Conservation (phyloP, 2,888 invertebrate species). For the Phanerotoma sp. region DNA sequence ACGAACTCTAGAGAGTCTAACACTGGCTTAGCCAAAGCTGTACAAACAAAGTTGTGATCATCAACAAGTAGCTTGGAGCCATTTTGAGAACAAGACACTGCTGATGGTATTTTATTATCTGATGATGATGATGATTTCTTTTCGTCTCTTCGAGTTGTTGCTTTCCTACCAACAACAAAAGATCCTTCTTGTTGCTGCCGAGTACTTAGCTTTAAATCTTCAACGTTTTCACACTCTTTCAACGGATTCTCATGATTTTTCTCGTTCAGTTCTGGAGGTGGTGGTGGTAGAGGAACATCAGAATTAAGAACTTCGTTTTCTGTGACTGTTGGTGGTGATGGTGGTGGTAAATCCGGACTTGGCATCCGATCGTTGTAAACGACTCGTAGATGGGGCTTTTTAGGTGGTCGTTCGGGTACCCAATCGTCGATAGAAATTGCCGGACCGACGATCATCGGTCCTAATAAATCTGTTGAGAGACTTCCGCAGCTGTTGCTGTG, state of each 20-base stretch:
- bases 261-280: constrained; percentile 62
- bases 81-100: constrained; percentile 35
- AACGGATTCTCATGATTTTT: constrained; percentile 34
- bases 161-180: constrained; percentile 45
- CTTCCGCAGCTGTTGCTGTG: constrained; percentile 66
- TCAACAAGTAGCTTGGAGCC: constrained; percentile 28
- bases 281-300: constrained; percentile 69
- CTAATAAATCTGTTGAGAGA: constrained; percentile 62
- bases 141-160: constrained; percentile 46
- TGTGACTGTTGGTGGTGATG: constrained; percentile 65
- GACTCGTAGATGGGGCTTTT: constrained; percentile 68
- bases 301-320: constrained; percentile 64
- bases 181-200: constrained; percentile 37
- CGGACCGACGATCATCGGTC: constrained; percentile 66
- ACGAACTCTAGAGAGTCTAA: too few species aligned
- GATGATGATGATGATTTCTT: constrained; percentile 39
- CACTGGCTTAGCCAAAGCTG: constrained; percentile 35
- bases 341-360: constrained; percentile 66
- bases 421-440: constrained; percentile 68
- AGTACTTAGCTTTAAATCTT: constrained; percentile 33
- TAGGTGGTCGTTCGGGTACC: constrained; percentile 76
- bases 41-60: constrained; percentile 34
- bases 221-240: constrained; percentile 38
- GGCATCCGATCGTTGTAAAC: constrained; percentile 60
- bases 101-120: constrained; percentile 39